A percentile compares a stretch with the other conserved stretches of the same genome.
Evolutionary conservation across 1,140 invertebrate genomes (phyloP).

Genomic region (Drosophila melanica): DNA sequence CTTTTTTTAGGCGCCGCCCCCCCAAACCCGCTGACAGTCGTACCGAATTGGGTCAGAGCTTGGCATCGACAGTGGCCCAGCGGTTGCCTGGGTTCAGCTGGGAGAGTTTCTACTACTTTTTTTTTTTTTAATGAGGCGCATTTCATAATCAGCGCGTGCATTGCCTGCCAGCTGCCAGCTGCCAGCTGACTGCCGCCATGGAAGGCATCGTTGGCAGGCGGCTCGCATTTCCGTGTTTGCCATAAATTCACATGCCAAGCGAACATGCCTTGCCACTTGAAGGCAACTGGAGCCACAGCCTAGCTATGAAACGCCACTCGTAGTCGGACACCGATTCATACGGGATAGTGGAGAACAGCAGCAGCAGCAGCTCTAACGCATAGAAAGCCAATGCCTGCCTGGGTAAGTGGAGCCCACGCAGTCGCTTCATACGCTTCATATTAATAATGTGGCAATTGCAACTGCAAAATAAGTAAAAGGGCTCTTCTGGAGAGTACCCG

Average conservation of each 20-base stretch:
- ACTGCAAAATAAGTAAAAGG: conserved; percentile 13
- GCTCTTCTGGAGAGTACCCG: too few relatives aligned
- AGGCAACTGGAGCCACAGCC: conserved; percentile 59
- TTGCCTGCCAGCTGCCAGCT: conserved; percentile 21
- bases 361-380: background rate
- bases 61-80: conserved; percentile 37
- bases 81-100: conserved; percentile 27
- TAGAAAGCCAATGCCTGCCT: conserved; percentile 21
- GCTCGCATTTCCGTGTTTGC: conserved; percentile 72
- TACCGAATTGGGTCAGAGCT: conserved; percentile 60
- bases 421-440: conserved; percentile 37
- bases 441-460: conserved; percentile 43
- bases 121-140: conserved; percentile 72
- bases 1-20: conserved; percentile 29
- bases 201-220: conserved; percentile 54
- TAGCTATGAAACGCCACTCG: conserved; percentile 12
- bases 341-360: background rate
- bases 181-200: conserved; percentile 40
- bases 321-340: conserved; percentile 31
- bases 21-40: conserved; percentile 21
- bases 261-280: conserved; percentile 53
- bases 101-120: conserved; percentile 14
- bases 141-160: conserved; percentile 74
- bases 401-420: conserved; percentile 13
- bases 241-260: conserved; percentile 67